Evolutionary conservation across 2,113 vertebrate species (phyloP).

Genomic region (Cairina moschata): DNA sequence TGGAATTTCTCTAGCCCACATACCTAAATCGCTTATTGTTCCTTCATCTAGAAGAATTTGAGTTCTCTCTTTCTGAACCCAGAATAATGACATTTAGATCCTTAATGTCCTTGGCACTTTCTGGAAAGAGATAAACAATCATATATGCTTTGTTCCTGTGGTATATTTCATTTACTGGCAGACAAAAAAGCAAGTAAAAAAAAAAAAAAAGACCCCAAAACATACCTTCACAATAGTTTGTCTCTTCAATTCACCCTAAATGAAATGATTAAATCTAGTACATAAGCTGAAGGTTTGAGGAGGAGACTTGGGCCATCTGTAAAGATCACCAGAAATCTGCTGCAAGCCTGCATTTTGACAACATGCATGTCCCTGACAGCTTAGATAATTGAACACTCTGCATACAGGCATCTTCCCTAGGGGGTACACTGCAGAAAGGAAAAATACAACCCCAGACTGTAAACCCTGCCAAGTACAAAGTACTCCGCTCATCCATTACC

Average conservation of each 20-base stretch:
- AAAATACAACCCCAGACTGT: slow-evolving; percentile 22
- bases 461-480: slow-evolving; percentile 33
- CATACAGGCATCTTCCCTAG: slow-evolving; percentile 32
- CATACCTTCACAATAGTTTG: not conserved
- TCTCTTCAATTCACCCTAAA: not conserved
- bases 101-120: not conserved
- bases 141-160: not conserved
- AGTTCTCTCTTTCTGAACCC: not conserved
- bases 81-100: not conserved
- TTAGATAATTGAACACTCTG: slow-evolving; percentile 29
- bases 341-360: slow-evolving; percentile 3
- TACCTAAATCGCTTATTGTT: not conserved
- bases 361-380: not conserved
- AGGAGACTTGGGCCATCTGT: not conserved
- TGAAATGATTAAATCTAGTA: not conserved
- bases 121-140: not conserved
- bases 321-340: slow-evolving; percentile 10
- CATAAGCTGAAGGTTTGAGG: not conserved
- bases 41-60: not conserved
- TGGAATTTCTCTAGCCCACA: not conserved
- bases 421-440: slow-evolving; percentile 22
- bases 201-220: not conserved
- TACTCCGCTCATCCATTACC: not conserved
- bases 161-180: not conserved
- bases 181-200: not conserved